A percentile compares a stretch with the other conserved stretches of the same genome.
Conservation (phyloP, 2,113 vertebrate species). For the Gavialis gangeticus region DNA sequence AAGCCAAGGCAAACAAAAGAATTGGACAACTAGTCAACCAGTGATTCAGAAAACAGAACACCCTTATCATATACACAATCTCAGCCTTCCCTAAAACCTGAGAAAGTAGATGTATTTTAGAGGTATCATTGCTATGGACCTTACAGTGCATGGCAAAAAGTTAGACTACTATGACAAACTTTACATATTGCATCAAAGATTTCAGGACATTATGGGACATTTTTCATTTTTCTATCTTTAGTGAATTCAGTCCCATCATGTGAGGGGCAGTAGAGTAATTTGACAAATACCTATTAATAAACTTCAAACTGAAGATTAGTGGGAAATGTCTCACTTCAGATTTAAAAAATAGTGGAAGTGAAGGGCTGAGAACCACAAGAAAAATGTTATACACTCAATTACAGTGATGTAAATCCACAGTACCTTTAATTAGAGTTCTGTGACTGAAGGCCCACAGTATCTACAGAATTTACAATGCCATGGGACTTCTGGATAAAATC, state of each 20-base stretch:
- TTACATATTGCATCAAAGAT: neutral
- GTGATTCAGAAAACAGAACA: neutral
- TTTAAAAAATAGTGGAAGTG: neutral
- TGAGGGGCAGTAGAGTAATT: neutral
- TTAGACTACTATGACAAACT: neutral
- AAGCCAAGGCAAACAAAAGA: neutral
- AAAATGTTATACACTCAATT: neutral
- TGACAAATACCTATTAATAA: neutral
- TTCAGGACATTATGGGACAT: neutral
- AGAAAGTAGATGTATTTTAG: neutral
- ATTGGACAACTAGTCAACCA: neutral
- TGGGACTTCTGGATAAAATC: neutral
- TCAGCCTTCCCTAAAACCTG: neutral
- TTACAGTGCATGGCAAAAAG: neutral
- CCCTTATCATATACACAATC: neutral
- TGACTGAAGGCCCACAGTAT: neutral
- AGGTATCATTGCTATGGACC: neutral
- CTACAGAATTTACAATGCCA: neutral
- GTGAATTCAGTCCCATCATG: neutral
- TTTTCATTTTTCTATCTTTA: neutral
- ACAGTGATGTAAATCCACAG: neutral
- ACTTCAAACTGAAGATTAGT: neutral
- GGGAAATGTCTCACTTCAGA: neutral
- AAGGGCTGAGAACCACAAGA: neutral
- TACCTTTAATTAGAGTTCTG: neutral